Evolutionary conservation across 2,888 invertebrate species (phyloP).

Genomic region (Automeris io): DNA sequence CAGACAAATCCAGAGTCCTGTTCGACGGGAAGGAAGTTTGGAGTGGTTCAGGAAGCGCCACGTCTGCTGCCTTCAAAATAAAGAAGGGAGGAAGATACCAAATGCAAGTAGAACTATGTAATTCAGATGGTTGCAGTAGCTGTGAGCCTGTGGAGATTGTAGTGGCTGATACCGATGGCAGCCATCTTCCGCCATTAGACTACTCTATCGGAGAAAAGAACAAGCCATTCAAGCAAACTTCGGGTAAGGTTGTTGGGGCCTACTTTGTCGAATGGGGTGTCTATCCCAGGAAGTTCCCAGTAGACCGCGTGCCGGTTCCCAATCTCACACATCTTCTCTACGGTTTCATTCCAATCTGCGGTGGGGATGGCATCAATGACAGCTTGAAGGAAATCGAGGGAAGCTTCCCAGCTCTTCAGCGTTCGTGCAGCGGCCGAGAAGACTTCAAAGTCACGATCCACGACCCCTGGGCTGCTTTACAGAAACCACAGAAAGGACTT

Average conservation of each 20-base stretch:
- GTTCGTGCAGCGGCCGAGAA: constrained; percentile 67
- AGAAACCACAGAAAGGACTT: constrained; percentile 67
- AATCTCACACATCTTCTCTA: constrained; percentile 66
- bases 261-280: constrained; percentile 74
- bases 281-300: constrained; percentile 66
- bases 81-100: constrained; percentile 66
- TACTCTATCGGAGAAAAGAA: constrained; percentile 58
- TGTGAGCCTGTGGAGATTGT: constrained; percentile 62
- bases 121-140: constrained; percentile 57
- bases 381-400: constrained; percentile 71
- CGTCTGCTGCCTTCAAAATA: constrained; percentile 61
- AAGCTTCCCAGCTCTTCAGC: constrained; percentile 66
- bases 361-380: constrained; percentile 70
- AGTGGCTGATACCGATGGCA: constrained; percentile 70
- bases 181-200: constrained; percentile 62
- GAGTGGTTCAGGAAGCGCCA: constrained; percentile 48
- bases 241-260: constrained; percentile 65
- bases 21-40: constrained; percentile 57
- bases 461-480: constrained; percentile 69
- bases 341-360: constrained; percentile 69
- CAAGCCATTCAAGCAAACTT: constrained; percentile 67
- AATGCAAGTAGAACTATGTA: constrained; percentile 64
- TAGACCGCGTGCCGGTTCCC: constrained; percentile 59
- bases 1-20: constrained; percentile 49
- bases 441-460: constrained; percentile 70